Conservation (phyloP, 2,888 invertebrate species). For the Apoda limacodes region DNA sequence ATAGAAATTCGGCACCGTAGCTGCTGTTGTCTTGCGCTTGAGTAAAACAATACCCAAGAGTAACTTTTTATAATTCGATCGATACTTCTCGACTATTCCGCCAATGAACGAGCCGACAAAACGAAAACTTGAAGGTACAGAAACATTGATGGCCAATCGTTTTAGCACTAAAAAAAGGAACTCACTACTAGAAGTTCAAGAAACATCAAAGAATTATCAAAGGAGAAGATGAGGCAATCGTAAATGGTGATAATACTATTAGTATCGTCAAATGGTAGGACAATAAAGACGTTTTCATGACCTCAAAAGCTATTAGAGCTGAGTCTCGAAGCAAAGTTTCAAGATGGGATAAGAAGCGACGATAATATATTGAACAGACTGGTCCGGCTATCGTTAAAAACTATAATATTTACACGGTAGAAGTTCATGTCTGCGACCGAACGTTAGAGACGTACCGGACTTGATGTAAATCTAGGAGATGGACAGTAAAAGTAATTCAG, state of each 20-base stretch:
- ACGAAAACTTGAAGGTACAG: slow-evolving; percentile 13
- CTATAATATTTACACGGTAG: slow-evolving; percentile 27
- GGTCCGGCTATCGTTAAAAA: slow-evolving; percentile 22
- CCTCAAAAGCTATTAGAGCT: slow-evolving; percentile 24
- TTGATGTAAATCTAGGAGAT: slow-evolving; percentile 25
- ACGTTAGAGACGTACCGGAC: slow-evolving; percentile 25
- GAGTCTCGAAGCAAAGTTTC: slow-evolving; percentile 16
- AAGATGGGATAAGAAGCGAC: slow-evolving; percentile 16
- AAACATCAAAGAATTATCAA: slow-evolving; percentile 20
- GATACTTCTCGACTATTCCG: slow-evolving; percentile 17
- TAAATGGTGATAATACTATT: slow-evolving; percentile 19
- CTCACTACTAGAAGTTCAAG: slow-evolving; percentile 16
- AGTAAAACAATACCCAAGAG: slow-evolving; percentile 15
- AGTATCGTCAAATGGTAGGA: slow-evolving; percentile 28
- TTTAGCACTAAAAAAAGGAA: slow-evolving; percentile 17
- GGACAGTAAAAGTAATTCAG: slow-evolving; percentile 26
- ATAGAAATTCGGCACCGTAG: slow-evolving; percentile 14
- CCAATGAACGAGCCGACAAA: slow-evolving; percentile 19
- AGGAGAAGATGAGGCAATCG: slow-evolving; percentile 21
- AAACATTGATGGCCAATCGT: slow-evolving; percentile 15
- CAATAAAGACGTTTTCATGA: slow-evolving; percentile 21
- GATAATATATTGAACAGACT: slow-evolving; percentile 17
- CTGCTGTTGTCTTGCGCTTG: slow-evolving; percentile 20
- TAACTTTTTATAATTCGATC: slow-evolving; percentile 19
- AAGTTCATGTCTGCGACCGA: slow-evolving; percentile 24